These are phyloP conservation scores for Peromyscus melanophrys DNA, from an alignment of 2,797 vertebrate genomes.

Conservation along the genomic window DNA sequence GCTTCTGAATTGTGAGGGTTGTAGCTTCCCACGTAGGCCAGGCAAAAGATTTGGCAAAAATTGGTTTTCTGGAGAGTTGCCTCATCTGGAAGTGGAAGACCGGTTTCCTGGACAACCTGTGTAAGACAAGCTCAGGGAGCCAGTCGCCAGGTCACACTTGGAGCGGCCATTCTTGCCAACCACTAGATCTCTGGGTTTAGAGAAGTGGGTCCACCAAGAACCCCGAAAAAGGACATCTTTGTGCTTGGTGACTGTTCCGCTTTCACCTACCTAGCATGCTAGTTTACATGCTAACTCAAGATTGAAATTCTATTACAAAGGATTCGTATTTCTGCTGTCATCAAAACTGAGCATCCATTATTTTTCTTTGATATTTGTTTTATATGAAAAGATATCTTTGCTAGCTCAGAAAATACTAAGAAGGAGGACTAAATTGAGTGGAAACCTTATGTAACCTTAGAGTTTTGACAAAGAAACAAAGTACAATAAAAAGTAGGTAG, in stretches of 20 bases:
- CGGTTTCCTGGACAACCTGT: neutral
- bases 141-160: neutral
- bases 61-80: constrained; percentile 20
- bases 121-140: neutral
- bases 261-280: neutral
- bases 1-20: neutral
- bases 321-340: constrained; percentile 52
- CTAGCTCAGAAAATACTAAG: neutral
- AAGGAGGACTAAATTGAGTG: constrained; percentile 45
- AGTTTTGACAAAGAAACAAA: constrained; percentile 60
- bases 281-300: neutral
- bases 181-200: neutral
- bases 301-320: constrained; percentile 41
- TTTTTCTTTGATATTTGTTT: constrained; percentile 57
- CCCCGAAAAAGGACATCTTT: neutral
- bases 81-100: neutral
- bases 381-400: constrained; percentile 56
- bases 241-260: neutral
- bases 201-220: neutral
- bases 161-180: neutral
- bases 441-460: constrained; percentile 30
- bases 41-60: neutral
- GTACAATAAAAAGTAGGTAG: constrained; percentile 45
- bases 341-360: neutral
- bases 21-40: neutral